These are phyloP conservation scores for Acropora tenuis DNA, from an alignment of 64 coral and sea anemone species.

Conservation along the genomic window DNA sequence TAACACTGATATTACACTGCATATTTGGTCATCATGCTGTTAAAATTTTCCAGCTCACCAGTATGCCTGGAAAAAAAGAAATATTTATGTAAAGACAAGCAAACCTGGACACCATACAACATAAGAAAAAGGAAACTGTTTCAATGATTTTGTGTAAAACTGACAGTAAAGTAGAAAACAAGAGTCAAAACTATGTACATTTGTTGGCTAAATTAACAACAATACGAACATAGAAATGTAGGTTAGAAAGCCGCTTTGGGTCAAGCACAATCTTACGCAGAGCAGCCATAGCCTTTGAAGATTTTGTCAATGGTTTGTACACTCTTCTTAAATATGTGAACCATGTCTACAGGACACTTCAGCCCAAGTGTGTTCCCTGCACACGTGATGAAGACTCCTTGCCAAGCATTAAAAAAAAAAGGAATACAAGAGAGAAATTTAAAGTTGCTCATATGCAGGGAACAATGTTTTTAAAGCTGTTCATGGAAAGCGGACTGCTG, in stretches of 20 bases:
- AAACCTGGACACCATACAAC: background rate
- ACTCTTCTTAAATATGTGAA: background rate
- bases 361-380: conserved; percentile 50
- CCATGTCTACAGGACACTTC: conserved; percentile 15
- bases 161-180: background rate
- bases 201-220: background rate
- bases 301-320: background rate
- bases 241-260: conserved; percentile 19
- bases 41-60: conserved; percentile 62
- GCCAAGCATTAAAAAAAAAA: background rate
- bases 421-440: background rate
- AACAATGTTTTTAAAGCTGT: too few species aligned
- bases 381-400: conserved; percentile 62
- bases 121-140: background rate
- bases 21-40: too few species aligned
- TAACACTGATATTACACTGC: too few species aligned
- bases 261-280: conserved; percentile 51
- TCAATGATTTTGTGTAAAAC: too few species aligned
- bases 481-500: too few species aligned
- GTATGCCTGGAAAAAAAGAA: conserved; percentile 57
- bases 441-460: too few species aligned
- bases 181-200: background rate
- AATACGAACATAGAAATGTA: conserved; percentile 51
- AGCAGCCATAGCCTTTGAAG: conserved; percentile 59
- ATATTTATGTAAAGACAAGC: too few species aligned